A percentile compares a stretch with the other conserved stretches of the same genome.
Evolutionary conservation across 2,113 vertebrate species (phyloP).

Genomic region (Chionomys nivalis): DNA sequence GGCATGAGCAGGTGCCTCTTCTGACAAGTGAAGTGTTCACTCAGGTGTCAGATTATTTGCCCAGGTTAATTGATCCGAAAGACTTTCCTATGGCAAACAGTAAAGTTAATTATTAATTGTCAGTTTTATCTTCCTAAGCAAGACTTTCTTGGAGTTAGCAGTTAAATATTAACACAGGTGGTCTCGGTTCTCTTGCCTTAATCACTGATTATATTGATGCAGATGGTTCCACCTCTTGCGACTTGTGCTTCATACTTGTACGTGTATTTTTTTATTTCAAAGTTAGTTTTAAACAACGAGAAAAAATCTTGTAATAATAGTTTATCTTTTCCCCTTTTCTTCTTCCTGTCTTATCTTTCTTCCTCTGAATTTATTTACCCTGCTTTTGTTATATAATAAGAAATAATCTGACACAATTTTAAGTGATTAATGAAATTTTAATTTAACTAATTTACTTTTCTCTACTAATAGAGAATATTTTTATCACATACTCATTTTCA

Average conservation of each 20-base stretch:
- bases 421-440: not conserved
- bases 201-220: slow-evolving; percentile 3
- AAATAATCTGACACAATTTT: not conserved
- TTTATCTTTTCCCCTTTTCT: not conserved
- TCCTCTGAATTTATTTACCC: not conserved
- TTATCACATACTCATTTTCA: not conserved
- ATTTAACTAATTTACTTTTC: not conserved
- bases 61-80: slow-evolving; percentile 30
- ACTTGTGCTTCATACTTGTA: slow-evolving; percentile 7
- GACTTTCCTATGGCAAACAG: slow-evolving; percentile 37
- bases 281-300: not conserved
- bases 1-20: not conserved
- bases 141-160: slow-evolving; percentile 17
- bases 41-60: not conserved
- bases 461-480: not conserved
- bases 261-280: not conserved
- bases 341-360: not conserved
- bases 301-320: not conserved
- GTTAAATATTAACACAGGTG: slow-evolving; percentile 18
- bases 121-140: not conserved
- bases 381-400: not conserved
- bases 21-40: not conserved
- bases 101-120: slow-evolving; percentile 52
- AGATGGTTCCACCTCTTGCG: not conserved
- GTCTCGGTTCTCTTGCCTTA: not conserved